Base-by-base conservation (phyloP, 1,140 invertebrate genomes). In the Streblospio benedicti region DNA sequence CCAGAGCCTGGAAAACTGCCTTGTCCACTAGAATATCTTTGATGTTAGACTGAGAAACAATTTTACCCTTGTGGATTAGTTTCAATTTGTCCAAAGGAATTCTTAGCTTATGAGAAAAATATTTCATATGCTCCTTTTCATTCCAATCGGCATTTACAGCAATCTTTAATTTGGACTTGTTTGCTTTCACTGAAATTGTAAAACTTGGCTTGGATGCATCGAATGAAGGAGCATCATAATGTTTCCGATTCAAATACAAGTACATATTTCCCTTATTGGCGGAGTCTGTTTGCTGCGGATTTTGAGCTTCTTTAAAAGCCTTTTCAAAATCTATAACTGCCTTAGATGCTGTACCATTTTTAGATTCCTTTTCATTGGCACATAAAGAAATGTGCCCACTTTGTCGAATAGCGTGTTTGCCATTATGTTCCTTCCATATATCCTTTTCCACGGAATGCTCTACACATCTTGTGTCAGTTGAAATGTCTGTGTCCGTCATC, bases 61-160 rank as follows among this genome's bases (percentile, higher is more conserved):
- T 49, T 44, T 67, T 72, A 12, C 71, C 71, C 66, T 72, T 69
- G 49, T 69, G 65, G 62, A 72, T 72, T 4, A 71, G 35, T 45
- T 68, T 68, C 41, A 72, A 43, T 18, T 66, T 71, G 55, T 71
- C 61, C 9, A 67, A 45, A 4, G 69, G 65, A 57, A 71, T 62
- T 23, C 61, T 43, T 25, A 68, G 25, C 12, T 25, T 35, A 45
- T 60, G 43, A 18, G 67, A 54, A 27, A 71, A 60, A 14, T 61
- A 32, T 59, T 69, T 67, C 33, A 65, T 64, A 9, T 70, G 59
- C 38, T 63, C 57, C 28, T 55, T 35, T 12, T 66, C 68, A 51
- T 56, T 62, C 70, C 70, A 71, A 18, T 25, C 31, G 16, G 59
- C 57, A 31, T 69, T 67, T 45, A 71, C 53, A n/a, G 45, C 25